Evolutionary conservation across 2,113 vertebrate species (phyloP), one percentile per base, ranked within the genome.

Genomic region (Lamprotornis superbus): DNA sequence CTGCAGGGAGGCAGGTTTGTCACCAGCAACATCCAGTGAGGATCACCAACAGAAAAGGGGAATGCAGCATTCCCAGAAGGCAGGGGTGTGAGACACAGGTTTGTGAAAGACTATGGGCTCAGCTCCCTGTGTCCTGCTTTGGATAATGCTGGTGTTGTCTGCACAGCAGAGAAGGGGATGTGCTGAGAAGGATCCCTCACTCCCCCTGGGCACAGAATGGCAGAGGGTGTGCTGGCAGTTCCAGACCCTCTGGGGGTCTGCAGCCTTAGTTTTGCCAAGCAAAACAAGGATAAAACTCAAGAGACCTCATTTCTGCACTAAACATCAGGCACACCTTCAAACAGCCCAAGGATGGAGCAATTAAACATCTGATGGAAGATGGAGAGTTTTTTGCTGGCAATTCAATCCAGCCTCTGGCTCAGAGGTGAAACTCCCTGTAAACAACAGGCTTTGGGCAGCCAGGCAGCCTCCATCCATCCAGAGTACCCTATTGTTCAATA

Each of bases 121-220:
- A 33, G 79, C n/a, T 55, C 35, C 10, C 31, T 6, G 35, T 3
- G 37, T 9, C 44, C 71, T 31, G 70, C 19, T 22, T 39, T 13
- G 25, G 68, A n/a, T 31, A 40, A 61, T 3, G n/a, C 50, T 82
- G 49, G 13, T 63, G 35, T 33, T 47, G 47, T 42, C 21, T 10
- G 49, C 5, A 6, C 65, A 68, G 18, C 35, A 44, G 44, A 37
- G 47, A 79, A 74, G 37, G 1, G 19, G n/a, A 23, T 15, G 69
- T n/a, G 74, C 69, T 53, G 78, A 56, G 49, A 40, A 57, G 52
- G 49, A 50, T 65, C 40, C 69, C 24, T 68, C 47, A 17, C 4
- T 30, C 5, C 5, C 2, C 30, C 22, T 0, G 5, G 15, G 71
- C 0, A 5, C 20, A 15, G 75, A 30, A 68, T 2, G 15, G 52